Evolutionary conservation across 1,140 invertebrate genomes (phyloP).

Genomic region (Drosophila gunungcola): DNA sequence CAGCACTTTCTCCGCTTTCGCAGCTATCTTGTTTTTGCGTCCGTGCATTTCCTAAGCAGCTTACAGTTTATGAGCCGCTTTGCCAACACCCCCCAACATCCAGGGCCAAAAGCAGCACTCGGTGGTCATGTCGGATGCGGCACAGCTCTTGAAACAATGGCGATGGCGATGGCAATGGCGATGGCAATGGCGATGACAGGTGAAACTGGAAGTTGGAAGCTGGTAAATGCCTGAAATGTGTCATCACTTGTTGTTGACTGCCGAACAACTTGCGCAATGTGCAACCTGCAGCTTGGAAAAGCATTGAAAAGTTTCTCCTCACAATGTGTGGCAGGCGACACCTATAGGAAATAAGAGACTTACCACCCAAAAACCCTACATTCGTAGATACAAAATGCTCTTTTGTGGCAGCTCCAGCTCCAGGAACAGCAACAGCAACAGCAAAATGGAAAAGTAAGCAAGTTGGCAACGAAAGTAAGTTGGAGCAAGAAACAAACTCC

Average conservation of each 20-base stretch:
- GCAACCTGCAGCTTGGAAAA: conserved; percentile 24
- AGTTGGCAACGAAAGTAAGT: conserved; percentile 60
- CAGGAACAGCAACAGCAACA: conserved; percentile 23
- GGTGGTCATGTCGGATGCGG: conserved; percentile 29
- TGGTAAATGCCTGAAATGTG: conserved; percentile 74
- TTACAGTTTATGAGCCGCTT: conserved; percentile 80
- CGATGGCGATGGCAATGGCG: conserved; percentile 13
- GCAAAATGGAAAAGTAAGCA: conserved; percentile 48
- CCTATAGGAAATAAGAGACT: conserved; percentile 39
- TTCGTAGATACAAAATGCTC: conserved; percentile 67
- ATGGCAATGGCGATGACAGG: conserved; percentile 20
- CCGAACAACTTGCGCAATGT: conserved; percentile 41
- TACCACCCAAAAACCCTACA: conserved; percentile 14
- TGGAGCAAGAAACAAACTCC: conserved; percentile 41
- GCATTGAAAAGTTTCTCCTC: conserved; percentile 52
- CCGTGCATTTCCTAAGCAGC: conserved; percentile 75
- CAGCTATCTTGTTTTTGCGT: conserved; percentile 35
- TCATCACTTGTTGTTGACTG: conserved; percentile 64
- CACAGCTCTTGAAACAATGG: conserved; percentile 50
- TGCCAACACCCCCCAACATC: conserved; percentile 34
- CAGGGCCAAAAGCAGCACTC: not conserved
- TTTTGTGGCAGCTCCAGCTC: conserved; percentile 60
- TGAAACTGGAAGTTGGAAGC: conserved; percentile 2
- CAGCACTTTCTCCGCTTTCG: conserved; percentile 1
- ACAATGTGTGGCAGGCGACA: conserved; percentile 66